Conservation (phyloP, 2,888 invertebrate species). For the Ophioninae sp. region DNA sequence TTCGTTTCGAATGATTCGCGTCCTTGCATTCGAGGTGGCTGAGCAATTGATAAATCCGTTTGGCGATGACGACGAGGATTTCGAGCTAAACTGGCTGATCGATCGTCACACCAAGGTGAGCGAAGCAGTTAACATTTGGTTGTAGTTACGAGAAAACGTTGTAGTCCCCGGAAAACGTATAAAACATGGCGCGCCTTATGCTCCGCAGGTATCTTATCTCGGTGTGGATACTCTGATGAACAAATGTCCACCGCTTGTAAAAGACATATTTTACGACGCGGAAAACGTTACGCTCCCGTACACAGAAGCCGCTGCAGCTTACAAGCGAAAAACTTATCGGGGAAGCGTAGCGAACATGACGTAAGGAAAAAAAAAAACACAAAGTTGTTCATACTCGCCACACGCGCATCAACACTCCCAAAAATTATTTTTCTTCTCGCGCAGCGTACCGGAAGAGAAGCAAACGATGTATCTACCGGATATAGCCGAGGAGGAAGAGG, state of each 20-base stretch:
- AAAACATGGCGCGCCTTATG: not conserved
- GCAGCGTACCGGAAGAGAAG: constrained; percentile 83
- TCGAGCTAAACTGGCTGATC: constrained; percentile 85
- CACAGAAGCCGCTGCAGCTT: constrained; percentile 83
- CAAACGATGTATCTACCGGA: constrained; percentile 83
- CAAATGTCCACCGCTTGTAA: constrained; percentile 82
- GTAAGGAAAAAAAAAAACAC: constrained; percentile 76
- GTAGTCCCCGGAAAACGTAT: not conserved
- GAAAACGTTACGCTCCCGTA: constrained; percentile 82
- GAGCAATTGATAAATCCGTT: constrained; percentile 85
- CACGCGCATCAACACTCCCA: not conserved
- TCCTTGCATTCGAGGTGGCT: constrained; percentile 81
- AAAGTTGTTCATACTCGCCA: not conserved
- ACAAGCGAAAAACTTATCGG: constrained; percentile 83
- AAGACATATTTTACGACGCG: constrained; percentile 83
- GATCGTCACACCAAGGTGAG: constrained; percentile 84
- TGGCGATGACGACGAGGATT: constrained; percentile 86
- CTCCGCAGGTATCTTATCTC: constrained; percentile 82
- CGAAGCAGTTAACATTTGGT: not conserved
- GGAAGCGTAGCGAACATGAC: constrained; percentile 84
- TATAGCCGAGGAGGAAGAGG: constrained; percentile 82
- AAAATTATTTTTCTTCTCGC: constrained; percentile 2
- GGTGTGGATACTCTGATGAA: constrained; percentile 83
- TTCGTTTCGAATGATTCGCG: not conserved
- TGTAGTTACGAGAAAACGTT: not conserved